Conservation (phyloP, 2,113 vertebrate species). For the Pomatostomus ruficeps region DNA sequence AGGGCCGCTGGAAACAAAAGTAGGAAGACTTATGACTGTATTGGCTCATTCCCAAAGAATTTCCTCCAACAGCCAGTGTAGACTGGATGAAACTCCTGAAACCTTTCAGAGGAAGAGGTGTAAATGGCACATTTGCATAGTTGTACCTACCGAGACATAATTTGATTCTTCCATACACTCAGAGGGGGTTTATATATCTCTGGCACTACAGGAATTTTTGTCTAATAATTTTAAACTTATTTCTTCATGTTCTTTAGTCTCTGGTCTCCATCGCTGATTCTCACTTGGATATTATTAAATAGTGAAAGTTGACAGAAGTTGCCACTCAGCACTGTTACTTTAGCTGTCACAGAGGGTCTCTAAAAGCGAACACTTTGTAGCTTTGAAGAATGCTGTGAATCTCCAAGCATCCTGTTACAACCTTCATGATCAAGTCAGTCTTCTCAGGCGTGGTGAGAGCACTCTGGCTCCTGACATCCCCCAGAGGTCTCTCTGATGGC, state of each 20-base stretch:
- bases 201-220: neutral
- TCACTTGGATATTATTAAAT: neutral
- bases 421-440: neutral
- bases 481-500: neutral
- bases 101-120: neutral
- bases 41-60: neutral
- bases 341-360: neutral
- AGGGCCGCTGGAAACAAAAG: neutral
- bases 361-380: neutral
- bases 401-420: neutral
- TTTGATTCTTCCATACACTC: neutral
- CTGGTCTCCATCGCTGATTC: accelerated
- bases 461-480: neutral
- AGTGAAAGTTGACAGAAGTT: neutral
- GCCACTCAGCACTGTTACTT: neutral
- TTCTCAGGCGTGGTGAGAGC: neutral
- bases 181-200: neutral
- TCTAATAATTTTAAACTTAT: neutral
- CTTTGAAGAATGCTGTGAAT: neutral
- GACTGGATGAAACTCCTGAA: neutral
- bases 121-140: neutral
- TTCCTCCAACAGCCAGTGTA: neutral
- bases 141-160: accelerated
- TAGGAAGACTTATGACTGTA: neutral
- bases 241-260: neutral